A percentile compares a stretch with the other conserved stretches of the same genome.
Conservation (phyloP, 2,797 vertebrate genomes). For the Poecilia velifera region DNA sequence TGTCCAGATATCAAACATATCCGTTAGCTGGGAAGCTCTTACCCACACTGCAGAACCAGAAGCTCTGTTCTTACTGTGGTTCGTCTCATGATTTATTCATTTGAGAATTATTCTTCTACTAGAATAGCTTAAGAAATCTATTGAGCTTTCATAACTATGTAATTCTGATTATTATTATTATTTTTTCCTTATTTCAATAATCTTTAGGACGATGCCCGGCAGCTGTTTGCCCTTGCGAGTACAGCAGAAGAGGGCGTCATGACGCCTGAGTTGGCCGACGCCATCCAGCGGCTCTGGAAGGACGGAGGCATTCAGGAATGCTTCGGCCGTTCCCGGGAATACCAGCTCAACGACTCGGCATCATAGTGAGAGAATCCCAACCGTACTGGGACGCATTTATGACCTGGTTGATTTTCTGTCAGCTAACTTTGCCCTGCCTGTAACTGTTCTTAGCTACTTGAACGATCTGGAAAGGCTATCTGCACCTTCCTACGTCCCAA, state of each 20-base stretch:
- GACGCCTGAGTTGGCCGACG: conserved; percentile 92
- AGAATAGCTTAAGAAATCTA: background rate
- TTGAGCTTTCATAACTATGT: background rate
- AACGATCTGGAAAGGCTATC: conserved; percentile 98
- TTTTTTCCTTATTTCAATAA: background rate
- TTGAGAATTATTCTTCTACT: background rate
- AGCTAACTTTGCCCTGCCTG: background rate
- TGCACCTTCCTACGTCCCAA: conserved; percentile 91
- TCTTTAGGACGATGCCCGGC: conserved; percentile 93
- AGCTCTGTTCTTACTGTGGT: background rate
- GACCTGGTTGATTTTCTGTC: background rate
- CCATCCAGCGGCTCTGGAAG: conserved; percentile 96
- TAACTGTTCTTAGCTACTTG: conserved; percentile 85
- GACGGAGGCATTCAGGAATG: conserved; percentile 95
- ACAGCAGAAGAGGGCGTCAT: conserved; percentile 97
- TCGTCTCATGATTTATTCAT: background rate
- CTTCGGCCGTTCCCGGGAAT: conserved; percentile 95
- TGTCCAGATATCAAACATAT: background rate
- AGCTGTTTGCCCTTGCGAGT: conserved; percentile 95
- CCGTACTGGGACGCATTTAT: background rate
- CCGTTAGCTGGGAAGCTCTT: background rate
- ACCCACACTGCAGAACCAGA: background rate
- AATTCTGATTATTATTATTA: background rate
- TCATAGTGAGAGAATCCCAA: conserved; percentile 89
- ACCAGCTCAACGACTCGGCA: conserved; percentile 98